phyloP scores from a whole-genome alignment of 2,797 vertebrate genomes.

The Sebastes dallii region DNA sequence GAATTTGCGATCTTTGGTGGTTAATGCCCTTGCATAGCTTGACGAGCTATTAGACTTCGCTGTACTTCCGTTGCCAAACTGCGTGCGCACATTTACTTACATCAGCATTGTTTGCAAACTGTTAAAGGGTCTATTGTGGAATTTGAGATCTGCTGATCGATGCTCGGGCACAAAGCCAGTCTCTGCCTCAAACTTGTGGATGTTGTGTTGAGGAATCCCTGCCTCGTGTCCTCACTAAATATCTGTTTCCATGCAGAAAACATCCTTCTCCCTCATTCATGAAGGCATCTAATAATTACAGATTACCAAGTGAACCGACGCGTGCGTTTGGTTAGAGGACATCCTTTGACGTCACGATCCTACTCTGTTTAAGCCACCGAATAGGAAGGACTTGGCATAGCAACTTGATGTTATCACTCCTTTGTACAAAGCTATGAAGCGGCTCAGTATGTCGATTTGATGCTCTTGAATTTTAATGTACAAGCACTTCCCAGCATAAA shows the following conservation, averaged over 20 bases:
- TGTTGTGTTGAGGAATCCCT: conserved; percentile 43
- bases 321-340: neutral
- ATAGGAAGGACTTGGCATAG: conserved; percentile 5
- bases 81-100: neutral
- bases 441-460: neutral
- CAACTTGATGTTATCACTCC: neutral
- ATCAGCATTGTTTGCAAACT: neutral
- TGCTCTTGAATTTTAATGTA: conserved; percentile 27
- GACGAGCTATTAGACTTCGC: neutral
- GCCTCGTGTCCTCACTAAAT: conserved; percentile 9
- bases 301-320: neutral
- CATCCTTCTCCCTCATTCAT: neutral
- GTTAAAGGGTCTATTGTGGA: conserved; percentile 43
- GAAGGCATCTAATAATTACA: conserved; percentile 32
- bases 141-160: conserved; percentile 51
- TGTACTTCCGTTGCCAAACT: neutral
- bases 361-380: neutral
- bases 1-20: neutral
- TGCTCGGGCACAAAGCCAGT: conserved; percentile 46
- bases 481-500: conserved; percentile 12
- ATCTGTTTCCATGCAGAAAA: conserved; percentile 45
- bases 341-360: neutral
- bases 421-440: neutral
- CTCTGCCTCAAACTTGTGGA: conserved; percentile 26
- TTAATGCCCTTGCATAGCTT: neutral